Conservation (phyloP, 2,888 invertebrate species). For the Ernsta delagoae region DNA sequence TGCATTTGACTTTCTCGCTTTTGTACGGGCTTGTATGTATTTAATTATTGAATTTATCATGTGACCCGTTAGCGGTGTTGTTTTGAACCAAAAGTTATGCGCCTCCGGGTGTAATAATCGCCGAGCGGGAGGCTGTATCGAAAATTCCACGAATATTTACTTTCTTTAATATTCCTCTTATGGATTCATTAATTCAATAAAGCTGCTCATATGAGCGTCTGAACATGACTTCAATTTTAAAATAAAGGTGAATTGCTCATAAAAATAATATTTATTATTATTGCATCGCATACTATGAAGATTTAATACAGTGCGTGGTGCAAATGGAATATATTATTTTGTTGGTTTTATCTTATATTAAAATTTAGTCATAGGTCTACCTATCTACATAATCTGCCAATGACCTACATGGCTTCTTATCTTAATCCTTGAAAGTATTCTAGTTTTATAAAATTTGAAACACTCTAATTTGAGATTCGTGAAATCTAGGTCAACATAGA, state of each 20-base stretch:
- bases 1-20: slow-evolving; percentile 48
- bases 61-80: slow-evolving; percentile 59
- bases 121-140: slow-evolving; percentile 9
- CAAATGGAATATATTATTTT: background rate
- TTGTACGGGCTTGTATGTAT: slow-evolving; percentile 42
- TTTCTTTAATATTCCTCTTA: slow-evolving; percentile 20
- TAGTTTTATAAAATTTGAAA: slow-evolving; percentile 29
- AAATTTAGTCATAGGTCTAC: background rate
- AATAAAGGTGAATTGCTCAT: slow-evolving; percentile 20
- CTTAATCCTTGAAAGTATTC: slow-evolving; percentile 26
- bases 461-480: background rate
- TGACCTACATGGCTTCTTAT: slow-evolving; percentile 11
- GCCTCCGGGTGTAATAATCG: slow-evolving; percentile 45
- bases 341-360: slow-evolving; percentile 6
- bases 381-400: background rate
- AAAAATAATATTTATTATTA: slow-evolving; percentile 20
- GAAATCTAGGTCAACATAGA: background rate
- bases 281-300: slow-evolving; percentile 7
- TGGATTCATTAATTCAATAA: slow-evolving; percentile 56
- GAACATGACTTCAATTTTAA: slow-evolving; percentile 35
- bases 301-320: slow-evolving; percentile 1
- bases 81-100: slow-evolving; percentile 61
- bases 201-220: slow-evolving; percentile 39
- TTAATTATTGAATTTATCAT: slow-evolving; percentile 67
- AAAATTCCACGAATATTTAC: slow-evolving; percentile 33